Base-by-base conservation (phyloP, 1,140 invertebrate species). In the Drosophila simulans region DNA sequence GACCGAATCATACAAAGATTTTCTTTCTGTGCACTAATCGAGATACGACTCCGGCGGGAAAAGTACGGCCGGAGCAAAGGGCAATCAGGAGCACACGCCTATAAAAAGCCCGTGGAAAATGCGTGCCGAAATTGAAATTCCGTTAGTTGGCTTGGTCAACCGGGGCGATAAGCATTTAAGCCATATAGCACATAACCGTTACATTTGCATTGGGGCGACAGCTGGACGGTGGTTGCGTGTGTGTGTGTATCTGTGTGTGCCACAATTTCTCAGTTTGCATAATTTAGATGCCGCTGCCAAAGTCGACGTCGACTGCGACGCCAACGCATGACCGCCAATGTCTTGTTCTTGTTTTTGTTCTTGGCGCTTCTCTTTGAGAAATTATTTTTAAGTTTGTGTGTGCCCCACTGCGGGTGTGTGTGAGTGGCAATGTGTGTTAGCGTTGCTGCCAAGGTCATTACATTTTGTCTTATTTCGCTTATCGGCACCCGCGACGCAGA, bases 361-460 rank as follows among this genome's bases (percentile, higher is more conserved):
- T 45, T 55, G 39, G 62, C 35, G 51, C 34, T 80, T 72, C 71
- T 76, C 72, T 85, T 84, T 88, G 84, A 63, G 75, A 88, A 88
- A 88, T 88, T 88, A 83, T 88, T 88, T 88, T 88, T 89, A 88
- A 83, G 77, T 86, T 82, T 88, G 83, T 88, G 74, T 63, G 68
- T 70, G 65, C 54, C 76, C 57, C 59, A 52, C 56, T 59, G 64
- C 39, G 62, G 56, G 60, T 35, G 42, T 34, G 55, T 57, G 57
- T 27, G 62, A 15, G 58, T 39, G 59, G 34, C 62, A 68, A 43
- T 57, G 40, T 76, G 59, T 74, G 64, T 70, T 70, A 48, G 62
- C 70, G 54, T 52, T 77, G 63, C 63, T 64, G 73, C 56, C 75
- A 89, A 88, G 83, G 83, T 89, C 83, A 70, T 88, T 88, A 89